phyloP scores from a whole-genome alignment of 2,888 invertebrate species.

The Himalopsyche kuldschensis region DNA sequence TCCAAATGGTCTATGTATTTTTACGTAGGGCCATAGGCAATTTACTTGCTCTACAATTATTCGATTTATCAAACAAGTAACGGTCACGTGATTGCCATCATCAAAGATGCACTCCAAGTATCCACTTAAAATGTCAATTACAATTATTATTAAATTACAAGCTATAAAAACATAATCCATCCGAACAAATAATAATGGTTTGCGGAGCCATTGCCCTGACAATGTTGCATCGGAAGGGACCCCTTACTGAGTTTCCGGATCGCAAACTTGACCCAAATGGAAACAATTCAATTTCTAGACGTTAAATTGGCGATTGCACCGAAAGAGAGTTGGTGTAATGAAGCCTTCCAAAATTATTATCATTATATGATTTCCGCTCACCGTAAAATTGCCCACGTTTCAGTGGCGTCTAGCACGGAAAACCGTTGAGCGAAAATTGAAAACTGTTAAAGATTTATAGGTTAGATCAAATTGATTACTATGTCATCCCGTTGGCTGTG shows the following conservation, averaged over 20 bases:
- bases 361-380: constrained; percentile 1
- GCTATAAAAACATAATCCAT: not conserved
- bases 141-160: not conserved
- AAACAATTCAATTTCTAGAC: constrained; percentile 2
- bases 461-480: too few species aligned
- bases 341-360: constrained; percentile 2
- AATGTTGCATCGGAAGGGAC: not conserved
- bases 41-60: too few species aligned
- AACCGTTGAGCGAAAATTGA: not conserved
- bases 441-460: too few species aligned
- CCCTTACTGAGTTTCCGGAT: not conserved
- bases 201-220: not conserved
- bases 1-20: too few species aligned
- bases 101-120: not conserved
- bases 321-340: not conserved
- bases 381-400: not conserved
- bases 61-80: not conserved
- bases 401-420: not conserved
- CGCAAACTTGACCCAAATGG: not conserved
- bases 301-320: not conserved
- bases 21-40: too few species aligned
- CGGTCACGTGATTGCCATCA: not conserved
- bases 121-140: not conserved
- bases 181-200: not conserved
- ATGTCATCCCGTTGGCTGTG: too few species aligned